Conservation (phyloP, 2,888 invertebrate species). For the Chorisops tibialis region DNA sequence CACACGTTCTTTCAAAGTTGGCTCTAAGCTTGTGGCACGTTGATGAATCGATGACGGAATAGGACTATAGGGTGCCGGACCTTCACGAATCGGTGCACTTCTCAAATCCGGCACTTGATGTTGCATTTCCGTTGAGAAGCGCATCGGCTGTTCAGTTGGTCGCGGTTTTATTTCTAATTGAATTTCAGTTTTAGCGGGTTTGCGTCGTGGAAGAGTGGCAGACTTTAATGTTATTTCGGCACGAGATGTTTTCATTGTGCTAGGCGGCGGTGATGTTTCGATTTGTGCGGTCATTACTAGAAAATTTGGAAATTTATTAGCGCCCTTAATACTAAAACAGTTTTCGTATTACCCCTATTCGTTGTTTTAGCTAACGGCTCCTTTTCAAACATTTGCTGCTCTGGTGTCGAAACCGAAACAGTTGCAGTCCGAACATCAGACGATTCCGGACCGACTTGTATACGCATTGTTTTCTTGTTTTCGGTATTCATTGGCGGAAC, state of each 20-base stretch:
- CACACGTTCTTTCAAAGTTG: constrained; percentile 61
- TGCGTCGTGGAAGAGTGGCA: constrained; percentile 63
- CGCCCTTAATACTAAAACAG: neutral
- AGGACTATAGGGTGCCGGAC: constrained; percentile 45
- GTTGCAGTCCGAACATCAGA: constrained; percentile 47
- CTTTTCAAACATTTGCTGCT: constrained; percentile 39
- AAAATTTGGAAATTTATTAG: too few relatives aligned
- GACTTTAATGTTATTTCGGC: constrained; percentile 66
- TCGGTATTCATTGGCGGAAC: constrained; percentile 37
- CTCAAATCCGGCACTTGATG: constrained; percentile 55
- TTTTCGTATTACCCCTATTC: constrained; percentile 31
- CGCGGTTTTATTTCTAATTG: constrained; percentile 56
- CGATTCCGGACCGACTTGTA: constrained; percentile 46
- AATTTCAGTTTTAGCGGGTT: constrained; percentile 64
- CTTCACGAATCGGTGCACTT: constrained; percentile 50
- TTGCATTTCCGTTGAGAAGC: constrained; percentile 61
- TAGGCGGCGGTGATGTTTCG: constrained; percentile 18
- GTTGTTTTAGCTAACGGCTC: constrained; percentile 33
- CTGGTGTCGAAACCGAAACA: constrained; percentile 49
- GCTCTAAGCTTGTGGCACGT: constrained; percentile 59
- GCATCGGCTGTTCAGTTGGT: constrained; percentile 51
- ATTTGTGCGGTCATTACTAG: neutral
- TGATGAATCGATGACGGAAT: constrained; percentile 42
- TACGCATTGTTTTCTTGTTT: constrained; percentile 32
- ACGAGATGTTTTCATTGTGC: constrained; percentile 57